A percentile compares a stretch with the other conserved stretches of the same genome.
Conservation (phyloP, 2,888 invertebrate species). For the Fragum fragum region DNA sequence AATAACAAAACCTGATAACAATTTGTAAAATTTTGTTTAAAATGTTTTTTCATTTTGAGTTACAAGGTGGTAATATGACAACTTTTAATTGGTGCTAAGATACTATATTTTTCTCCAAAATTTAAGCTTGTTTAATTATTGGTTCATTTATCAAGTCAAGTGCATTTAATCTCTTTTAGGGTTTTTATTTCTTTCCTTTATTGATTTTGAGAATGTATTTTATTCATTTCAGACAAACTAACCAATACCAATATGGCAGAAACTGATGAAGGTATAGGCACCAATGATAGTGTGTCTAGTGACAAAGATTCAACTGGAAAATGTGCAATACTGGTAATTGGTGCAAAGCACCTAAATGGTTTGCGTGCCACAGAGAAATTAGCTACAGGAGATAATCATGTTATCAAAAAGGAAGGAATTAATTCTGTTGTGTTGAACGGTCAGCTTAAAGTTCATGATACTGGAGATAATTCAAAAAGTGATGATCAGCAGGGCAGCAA, state of each 20-base stretch:
- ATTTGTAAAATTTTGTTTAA: no score
- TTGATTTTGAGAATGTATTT: no score
- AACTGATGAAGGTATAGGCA: constrained; percentile 47
- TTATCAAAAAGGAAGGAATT: neutral
- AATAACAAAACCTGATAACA: no score
- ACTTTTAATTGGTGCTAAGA: no score
- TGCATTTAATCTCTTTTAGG: no score
- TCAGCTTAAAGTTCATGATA: neutral
- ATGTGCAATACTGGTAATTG: constrained; percentile 6
- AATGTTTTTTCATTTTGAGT: no score
- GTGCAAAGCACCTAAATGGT: constrained; percentile 41
- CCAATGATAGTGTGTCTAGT: constrained; percentile 40
- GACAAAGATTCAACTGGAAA: neutral
- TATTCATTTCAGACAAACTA: neutral
- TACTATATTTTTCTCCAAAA: no score
- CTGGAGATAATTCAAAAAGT: neutral
- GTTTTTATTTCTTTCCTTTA: no score
- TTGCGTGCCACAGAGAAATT: constrained; percentile 6
- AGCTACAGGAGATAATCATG: neutral
- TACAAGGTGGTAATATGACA: no score
- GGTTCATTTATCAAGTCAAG: no score
- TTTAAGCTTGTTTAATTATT: no score
- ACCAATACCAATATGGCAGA: constrained; percentile 31
- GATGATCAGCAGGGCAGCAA: neutral
- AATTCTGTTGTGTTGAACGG: neutral